Evolutionary conservation across 2,888 invertebrate species (phyloP), one percentile per base, ranked within the genome.

Genomic region (Xylota segnis): DNA sequence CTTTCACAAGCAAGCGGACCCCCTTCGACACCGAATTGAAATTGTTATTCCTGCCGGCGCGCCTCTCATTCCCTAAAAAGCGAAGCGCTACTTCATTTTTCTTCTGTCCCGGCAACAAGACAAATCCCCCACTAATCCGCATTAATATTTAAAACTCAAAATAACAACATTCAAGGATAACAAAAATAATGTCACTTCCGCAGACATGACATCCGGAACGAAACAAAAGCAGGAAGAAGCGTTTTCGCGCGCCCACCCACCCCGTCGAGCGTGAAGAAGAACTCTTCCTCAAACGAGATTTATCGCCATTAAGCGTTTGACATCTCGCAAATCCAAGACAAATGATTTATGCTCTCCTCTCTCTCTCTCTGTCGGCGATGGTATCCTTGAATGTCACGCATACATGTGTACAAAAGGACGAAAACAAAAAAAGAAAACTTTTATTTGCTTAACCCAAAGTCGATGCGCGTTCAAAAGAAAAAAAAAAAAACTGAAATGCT

Each of bases 301-400:
- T 84, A 84, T 79, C 75, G 83, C 79, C 79, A 84, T 75, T 79
- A 75, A 75, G 79, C 70, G 65, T 84, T 75, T 79, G 83, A 79
- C 79, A 84, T 79, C 63, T 65, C 65, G 70, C 70, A 84, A 84
- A 84, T 75, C 79, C 83, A 75, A 65, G 70, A 75, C 70, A 79
- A 70, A 84, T 84, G 79, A 84, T 79, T 84, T 75, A 78, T 78
- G 63, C 32, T 63, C 23, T 23, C 23, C 23, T 23, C 23, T 23
- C 23, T 23, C 23, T 56, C 47, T 54, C 72, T 58, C 27, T 56
- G 37, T 58, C 27, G 50, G 37, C 23, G 23, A 2, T 45, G 56
- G 61, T 74, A 83, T 83, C 83, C 83, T 79, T 78, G 83, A 79
- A 83, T 72, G 72, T 65, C 78, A 71, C 65, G 23, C 18, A 58